Evolutionary conservation across 2,888 invertebrate species (phyloP), one percentile per base, ranked within the genome.

Genomic region (Alitta virens): DNA sequence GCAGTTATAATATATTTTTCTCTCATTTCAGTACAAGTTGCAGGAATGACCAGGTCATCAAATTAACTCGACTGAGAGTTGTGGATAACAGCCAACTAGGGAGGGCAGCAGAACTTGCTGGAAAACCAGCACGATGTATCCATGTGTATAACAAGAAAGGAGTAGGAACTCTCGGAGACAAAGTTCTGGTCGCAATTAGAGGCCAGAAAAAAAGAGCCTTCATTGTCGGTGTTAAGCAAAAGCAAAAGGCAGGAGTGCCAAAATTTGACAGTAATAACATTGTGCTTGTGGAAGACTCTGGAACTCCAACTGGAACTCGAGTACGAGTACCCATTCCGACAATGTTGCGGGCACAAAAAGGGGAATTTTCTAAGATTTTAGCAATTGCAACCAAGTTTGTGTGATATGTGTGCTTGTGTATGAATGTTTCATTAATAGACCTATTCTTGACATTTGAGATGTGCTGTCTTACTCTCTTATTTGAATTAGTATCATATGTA

Each of bases 61-160:
- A 80, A 64, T 55, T 92, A 69, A 87, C 91, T 1, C 85, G 93
- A 55, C 84, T 97, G 18, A 85, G 94, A 74, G 94, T 97, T 5
- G 98, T 99, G 1, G 99, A 99, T 82, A 99, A 99, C 83, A 95
- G 95, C 60, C 90, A 91, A 71, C 88, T 99, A 64, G 99, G 98
- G 40, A 94, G 92, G 80, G 87, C 91, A 78, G 96, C 97, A 1
- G 94, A 94, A 91, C 88, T 91, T 1, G 92, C 94, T 78, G 97
- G 97, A 53, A 92, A 91, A 82, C 94, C 96, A 14, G 94, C 97
- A 0, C 90, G 88, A 81, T 88, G 91, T 75, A 97, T 99, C 75
- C 94, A 97, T 78, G 89, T 98, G 62, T 78, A 82, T 84, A 59
- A 85, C 85, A 74, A 74, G 52, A 69, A 67, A 24, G 78, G 86